Evolutionary conservation across 2,888 invertebrate species (phyloP), one percentile per base, ranked within the genome.

Genomic region (Dryobota labecula): DNA sequence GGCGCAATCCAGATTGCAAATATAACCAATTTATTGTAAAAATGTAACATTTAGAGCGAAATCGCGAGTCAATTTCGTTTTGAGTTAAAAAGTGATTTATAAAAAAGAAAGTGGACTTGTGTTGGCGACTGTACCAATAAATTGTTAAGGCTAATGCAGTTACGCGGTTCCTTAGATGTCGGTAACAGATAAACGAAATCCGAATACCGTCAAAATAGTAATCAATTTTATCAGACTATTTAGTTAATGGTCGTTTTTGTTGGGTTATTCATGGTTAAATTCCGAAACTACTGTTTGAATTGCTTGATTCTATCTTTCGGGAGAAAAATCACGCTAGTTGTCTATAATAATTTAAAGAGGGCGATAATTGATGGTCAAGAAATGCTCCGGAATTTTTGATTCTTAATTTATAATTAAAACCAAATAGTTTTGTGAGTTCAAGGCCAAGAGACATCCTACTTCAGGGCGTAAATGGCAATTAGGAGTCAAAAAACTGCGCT

Each of bases 91-190:
- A 51, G 13, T 51, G 6, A 43, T 56, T 41, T 27, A 27, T n/a
- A 54, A 60, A 66, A n/a, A 78, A 54, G 63, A 70, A 83, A 78
- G 47, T 61, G 0, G n/a, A 64, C 80, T 87, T 87, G 63, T 82
- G 70, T 66, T 27, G 33, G 36, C 53, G 85, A 83, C 60, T 82
- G 84, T 90, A 88, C 88, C 70, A 84, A 90, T 91, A 89, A 90
- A 89, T 90, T 86, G 86, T 80, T 74, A 67, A 75, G 78, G 84
- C 81, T 87, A 85, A 87, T 76, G 81, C 78, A 81, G 76, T 73
- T 70, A 79, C 71, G 85, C 85, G 85, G 85, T 68, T 69, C 78
- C 73, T 86, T 63, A 81, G 85, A 85, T 85, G 85, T 84, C 56
- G 67, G 75, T 78, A 57, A 66, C 36, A 54, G 85, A 85, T 86